Evolutionary conservation across 2,113 vertebrate genomes (phyloP).

Genomic region (Zosterops pallidus): DNA sequence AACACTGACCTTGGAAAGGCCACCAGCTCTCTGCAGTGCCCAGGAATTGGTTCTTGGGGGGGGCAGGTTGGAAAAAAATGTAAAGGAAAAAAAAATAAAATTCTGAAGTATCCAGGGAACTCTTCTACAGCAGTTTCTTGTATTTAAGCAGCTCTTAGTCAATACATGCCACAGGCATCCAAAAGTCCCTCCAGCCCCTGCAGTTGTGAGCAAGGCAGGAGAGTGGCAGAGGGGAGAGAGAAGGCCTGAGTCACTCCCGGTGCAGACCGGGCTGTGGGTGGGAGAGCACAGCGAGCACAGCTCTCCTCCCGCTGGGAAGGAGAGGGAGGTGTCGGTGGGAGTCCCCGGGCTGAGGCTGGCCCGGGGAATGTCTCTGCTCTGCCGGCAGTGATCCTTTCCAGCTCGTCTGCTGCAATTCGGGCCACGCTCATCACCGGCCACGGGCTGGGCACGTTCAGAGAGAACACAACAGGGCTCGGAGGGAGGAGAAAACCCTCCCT

Average conservation of each 20-base stretch:
- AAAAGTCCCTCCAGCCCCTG: rapidly evolving
- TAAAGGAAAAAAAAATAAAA: no score
- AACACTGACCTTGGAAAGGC: background rate
- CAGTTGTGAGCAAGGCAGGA: background rate
- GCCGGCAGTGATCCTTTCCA: background rate
- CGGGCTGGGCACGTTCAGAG: rapidly evolving
- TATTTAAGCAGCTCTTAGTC: background rate
- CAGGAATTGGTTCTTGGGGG: background rate
- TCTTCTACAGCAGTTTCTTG: background rate
- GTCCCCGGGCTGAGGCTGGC: background rate
- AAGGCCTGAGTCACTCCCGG: slow-evolving; percentile 8
- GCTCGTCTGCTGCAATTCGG: background rate
- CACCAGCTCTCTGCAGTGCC: rapidly evolving
- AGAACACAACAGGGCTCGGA: background rate
- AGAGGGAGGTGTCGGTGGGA: rapidly evolving
- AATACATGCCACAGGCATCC: background rate
- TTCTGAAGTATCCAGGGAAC: background rate
- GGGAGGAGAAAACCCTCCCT: rapidly evolving
- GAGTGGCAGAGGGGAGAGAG: background rate
- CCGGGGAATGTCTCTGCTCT: background rate
- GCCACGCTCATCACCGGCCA: background rate
- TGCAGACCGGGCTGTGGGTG: rapidly evolving
- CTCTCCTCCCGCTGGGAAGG: background rate
- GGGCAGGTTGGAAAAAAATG: rapidly evolving
- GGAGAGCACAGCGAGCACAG: background rate